Conservation (phyloP, 2,888 invertebrate genomes). For the Heliconius ismenius region DNA sequence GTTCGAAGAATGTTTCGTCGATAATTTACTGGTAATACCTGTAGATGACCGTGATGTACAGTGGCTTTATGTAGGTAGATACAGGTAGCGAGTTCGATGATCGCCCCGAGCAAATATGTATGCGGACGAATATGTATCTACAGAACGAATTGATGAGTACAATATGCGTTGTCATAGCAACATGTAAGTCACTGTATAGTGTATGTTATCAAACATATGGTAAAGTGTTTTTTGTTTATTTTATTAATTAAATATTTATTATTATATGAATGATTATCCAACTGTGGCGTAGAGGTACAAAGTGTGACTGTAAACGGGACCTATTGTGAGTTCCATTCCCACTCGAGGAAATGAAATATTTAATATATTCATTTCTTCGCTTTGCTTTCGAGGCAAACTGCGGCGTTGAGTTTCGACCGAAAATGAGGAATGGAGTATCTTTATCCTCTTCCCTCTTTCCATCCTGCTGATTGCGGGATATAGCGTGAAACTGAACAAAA, state of each 20-base stretch:
- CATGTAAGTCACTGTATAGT: too few relatives aligned
- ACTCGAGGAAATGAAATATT: not conserved
- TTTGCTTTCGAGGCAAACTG: not conserved
- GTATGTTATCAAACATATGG: not conserved
- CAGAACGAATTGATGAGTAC: not conserved
- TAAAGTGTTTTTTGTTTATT: not conserved
- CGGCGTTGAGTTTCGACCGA: not conserved
- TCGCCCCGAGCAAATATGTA: not conserved
- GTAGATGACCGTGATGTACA: constrained; percentile 13
- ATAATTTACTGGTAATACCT: constrained; percentile 22
- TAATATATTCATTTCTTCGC: not conserved
- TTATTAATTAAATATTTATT: not conserved
- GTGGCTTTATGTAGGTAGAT: not conserved
- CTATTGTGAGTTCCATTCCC: not conserved
- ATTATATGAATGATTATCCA: not conserved
- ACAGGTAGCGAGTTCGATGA: constrained; percentile 1
- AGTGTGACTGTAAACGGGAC: not conserved
- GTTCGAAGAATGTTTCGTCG: constrained; percentile 14
- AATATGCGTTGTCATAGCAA: not conserved
- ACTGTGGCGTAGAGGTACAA: not conserved
- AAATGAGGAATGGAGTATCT: not conserved
- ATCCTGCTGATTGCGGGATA: not conserved
- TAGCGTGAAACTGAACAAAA: not conserved
- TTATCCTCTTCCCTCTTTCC: not conserved
- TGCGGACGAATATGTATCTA: not conserved